Conservation (phyloP, 1,140 invertebrate genomes). For the Bathynomus jamesi region DNA sequence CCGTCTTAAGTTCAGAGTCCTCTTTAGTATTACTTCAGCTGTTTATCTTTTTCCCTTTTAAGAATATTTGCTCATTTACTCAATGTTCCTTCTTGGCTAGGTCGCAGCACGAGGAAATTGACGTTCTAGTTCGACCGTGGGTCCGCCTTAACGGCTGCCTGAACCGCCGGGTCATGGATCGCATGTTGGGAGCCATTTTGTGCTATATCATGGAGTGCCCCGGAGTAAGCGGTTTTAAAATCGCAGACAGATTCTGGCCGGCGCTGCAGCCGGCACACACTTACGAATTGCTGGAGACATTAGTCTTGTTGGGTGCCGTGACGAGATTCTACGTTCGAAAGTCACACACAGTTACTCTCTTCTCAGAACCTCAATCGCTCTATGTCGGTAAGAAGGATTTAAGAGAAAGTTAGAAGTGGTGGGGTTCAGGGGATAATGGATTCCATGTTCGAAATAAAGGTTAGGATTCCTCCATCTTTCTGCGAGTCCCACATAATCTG, state of each 20-base stretch:
- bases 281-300: conserved; percentile 43
- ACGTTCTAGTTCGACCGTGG: conserved; percentile 55
- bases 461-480: no score
- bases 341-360: conserved; percentile 15
- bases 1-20: no score
- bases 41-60: no score
- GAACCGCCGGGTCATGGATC: conserved; percentile 59
- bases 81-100: neutral
- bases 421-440: no score
- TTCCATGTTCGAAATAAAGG: no score
- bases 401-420: no score
- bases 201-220: conserved; percentile 55
- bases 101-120: conserved; percentile 32
- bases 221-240: conserved; percentile 43
- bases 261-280: conserved; percentile 42
- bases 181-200: conserved; percentile 58
- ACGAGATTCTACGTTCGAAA: conserved; percentile 4
- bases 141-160: conserved; percentile 62
- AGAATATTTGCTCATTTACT: no score
- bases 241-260: conserved; percentile 37
- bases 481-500: no score
- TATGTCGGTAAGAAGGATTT: no score
- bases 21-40: no score
- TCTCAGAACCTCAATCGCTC: no score
- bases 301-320: conserved; percentile 47